Base-by-base conservation (phyloP, 2,797 vertebrate genomes). In the Bucorvus abyssinicus region DNA sequence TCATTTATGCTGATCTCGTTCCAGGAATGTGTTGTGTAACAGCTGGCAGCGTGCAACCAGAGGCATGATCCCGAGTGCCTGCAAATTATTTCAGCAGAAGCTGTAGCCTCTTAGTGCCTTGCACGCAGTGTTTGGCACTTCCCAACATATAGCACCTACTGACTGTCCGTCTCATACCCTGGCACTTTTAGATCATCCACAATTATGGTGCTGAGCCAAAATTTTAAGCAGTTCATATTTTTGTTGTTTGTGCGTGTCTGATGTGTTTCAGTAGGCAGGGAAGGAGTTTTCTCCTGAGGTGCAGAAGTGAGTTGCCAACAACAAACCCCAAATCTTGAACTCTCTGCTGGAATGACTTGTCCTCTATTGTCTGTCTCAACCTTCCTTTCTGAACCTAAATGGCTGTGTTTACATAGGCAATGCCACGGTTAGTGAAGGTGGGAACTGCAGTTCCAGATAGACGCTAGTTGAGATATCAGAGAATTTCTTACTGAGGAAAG, bases 11-110 rank as follows among this genome's bases (percentile, higher is more conserved):
- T 94, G 96, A 85, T 50, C 55, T 91, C 2, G 14, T 78, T 93
- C 95, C 93, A 94, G 95, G 87, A 96, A 96, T 91, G 80, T 96
- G 91, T 95, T 94, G 89, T 97, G 94, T 94, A 94, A 96, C 80
- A 94, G 75, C 93, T 97, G 95, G 93, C 85, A 88, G 36, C 36
- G 61, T 24, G 36, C 45, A 65, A 21, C 40, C 76, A 65, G 79
- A 77, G 84, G 57, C 69, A 4, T 21, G 44, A 61, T 94, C 82
- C 65, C 2, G 8, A 93, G 59, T 0, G 70, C 60, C 52, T 93
- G 80, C 52, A 92, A 63, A 97, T 76, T 79, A 53, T 89, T 96
- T 89, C 90, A 89, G 77, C 93, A 95, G 92, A 69, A 89, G 57
- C 75, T 73, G 29, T 18, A 16, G 42, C 49, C 53, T 71, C 63